Evolutionary conservation across 2,113 vertebrate species (phyloP).

Genomic region (Oncorhynchus mykiss): DNA sequence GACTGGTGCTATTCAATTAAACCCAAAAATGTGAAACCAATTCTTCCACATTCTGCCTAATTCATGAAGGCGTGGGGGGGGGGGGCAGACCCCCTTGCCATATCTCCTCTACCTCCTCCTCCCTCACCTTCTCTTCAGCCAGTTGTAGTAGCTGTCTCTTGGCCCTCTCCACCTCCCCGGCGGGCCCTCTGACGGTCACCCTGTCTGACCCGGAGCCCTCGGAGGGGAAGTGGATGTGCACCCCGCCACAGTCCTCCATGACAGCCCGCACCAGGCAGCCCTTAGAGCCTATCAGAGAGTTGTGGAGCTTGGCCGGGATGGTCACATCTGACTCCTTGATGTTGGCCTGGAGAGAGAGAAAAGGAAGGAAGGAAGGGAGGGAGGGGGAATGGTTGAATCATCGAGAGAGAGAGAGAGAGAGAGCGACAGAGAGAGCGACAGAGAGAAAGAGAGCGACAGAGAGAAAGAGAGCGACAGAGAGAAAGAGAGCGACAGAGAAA

Average conservation of each 20-base stretch:
- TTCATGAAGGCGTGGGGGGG: too few relatives aligned
- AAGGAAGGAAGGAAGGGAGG: neutral
- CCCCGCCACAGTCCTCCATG: conserved; percentile 83
- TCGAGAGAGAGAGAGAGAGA: neutral
- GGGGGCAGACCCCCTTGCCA: neutral
- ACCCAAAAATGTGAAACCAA: too few relatives aligned
- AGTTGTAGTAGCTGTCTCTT: conserved; percentile 78
- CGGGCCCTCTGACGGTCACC: conserved; percentile 76
- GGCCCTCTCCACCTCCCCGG: conserved; percentile 77
- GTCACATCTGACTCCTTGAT: conserved; percentile 77
- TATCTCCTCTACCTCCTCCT: neutral
- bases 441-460: neutral
- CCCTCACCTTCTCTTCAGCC: conserved; percentile 77
- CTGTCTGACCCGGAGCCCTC: conserved; percentile 76
- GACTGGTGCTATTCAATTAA: neutral
- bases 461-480: neutral
- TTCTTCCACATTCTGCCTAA: too few relatives aligned
- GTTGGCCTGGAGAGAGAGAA: conserved; percentile 67
- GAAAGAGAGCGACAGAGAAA: too few relatives aligned
- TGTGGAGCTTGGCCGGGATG: conserved; percentile 81
- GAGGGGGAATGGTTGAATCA: neutral
- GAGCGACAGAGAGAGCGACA: too few relatives aligned
- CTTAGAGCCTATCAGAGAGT: conserved; percentile 82
- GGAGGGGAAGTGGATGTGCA: conserved; percentile 81
- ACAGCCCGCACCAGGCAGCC: conserved; percentile 81